phyloP scores from a whole-genome alignment of 2,797 vertebrate species.

The Chrysocyon brachyurus region DNA sequence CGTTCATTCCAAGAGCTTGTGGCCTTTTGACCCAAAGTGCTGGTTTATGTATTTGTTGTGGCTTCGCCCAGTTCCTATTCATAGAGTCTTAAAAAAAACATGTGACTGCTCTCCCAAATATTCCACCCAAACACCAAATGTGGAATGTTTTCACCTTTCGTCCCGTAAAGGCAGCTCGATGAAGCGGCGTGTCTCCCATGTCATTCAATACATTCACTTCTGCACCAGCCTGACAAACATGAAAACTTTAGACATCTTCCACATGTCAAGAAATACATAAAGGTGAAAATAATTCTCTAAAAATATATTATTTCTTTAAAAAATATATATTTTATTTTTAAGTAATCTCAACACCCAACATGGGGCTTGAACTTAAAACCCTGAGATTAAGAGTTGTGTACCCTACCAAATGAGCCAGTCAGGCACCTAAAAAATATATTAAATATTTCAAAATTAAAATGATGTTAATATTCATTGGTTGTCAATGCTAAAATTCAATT shows the following conservation, averaged over 20 bases:
- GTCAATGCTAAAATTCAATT: not conserved
- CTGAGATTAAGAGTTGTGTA: not conserved
- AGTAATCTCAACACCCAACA: not conserved
- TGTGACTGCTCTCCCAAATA: not conserved
- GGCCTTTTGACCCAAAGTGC: not conserved
- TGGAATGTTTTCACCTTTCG: slow-evolving; percentile 90
- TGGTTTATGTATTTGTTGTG: not conserved
- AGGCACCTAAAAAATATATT: not conserved
- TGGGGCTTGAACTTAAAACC: not conserved
- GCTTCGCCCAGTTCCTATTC: not conserved
- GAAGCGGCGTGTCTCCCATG: slow-evolving; percentile 95
- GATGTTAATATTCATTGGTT: not conserved
- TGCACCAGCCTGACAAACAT: slow-evolving; percentile 92
- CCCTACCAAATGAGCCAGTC: not conserved
- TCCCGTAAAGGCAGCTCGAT: slow-evolving; percentile 93
- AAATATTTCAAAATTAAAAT: slow-evolving; percentile 40
- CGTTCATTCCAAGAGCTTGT: not conserved
- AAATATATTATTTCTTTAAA: slow-evolving; percentile 6
- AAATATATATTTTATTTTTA: not conserved
- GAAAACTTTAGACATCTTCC: slow-evolving; percentile 48
- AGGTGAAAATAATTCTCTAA: not conserved
- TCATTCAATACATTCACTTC: slow-evolving; percentile 93
- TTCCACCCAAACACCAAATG: not conserved
- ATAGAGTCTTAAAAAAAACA: not conserved
- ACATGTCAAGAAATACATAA: slow-evolving; percentile 22